Evolutionary conservation across 2,113 vertebrate genomes (phyloP).

Genomic region (Ailuropoda melanoleuca): DNA sequence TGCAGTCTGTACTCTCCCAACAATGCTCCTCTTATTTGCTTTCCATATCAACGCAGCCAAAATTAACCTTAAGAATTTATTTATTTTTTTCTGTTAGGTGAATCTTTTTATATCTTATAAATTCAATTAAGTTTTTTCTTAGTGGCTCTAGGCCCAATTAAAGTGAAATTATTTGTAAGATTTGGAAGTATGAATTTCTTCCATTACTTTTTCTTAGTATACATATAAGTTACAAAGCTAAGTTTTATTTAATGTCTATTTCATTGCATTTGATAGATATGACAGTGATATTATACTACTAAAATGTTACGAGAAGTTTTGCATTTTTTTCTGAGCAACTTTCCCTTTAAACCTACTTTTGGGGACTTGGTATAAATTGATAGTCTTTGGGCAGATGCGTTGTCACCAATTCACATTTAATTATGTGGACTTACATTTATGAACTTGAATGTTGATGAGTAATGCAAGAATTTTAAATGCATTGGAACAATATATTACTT

Average conservation of each 20-base stretch:
- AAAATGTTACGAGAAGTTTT: not conserved
- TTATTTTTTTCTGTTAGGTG: not conserved
- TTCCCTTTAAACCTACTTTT: slow-evolving; percentile 35
- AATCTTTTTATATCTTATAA: not conserved
- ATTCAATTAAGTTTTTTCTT: not conserved
- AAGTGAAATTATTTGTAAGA: slow-evolving; percentile 23
- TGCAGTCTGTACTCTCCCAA: slow-evolving; percentile 20
- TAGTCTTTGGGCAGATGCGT: not conserved
- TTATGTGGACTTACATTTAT: not conserved
- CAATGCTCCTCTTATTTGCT: slow-evolving; percentile 65
- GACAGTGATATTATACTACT: not conserved
- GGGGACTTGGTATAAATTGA: not conserved
- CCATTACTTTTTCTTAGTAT: not conserved
- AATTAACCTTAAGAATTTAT: not conserved
- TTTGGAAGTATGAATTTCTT: not conserved
- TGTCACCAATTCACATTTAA: slow-evolving; percentile 10
- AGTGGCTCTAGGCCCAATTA: not conserved
- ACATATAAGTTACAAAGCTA: not conserved
- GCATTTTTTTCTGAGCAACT: not conserved
- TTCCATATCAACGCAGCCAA: not conserved
- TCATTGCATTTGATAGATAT: not conserved
- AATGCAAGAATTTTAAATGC: not conserved
- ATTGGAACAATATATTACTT: not conserved
- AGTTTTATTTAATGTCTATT: not conserved
- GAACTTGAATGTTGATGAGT: not conserved